Evolutionary conservation across 2,888 invertebrate species (phyloP), one percentile per base, ranked within the genome.

Genomic region (Drosophila neoperkinsi): DNA sequence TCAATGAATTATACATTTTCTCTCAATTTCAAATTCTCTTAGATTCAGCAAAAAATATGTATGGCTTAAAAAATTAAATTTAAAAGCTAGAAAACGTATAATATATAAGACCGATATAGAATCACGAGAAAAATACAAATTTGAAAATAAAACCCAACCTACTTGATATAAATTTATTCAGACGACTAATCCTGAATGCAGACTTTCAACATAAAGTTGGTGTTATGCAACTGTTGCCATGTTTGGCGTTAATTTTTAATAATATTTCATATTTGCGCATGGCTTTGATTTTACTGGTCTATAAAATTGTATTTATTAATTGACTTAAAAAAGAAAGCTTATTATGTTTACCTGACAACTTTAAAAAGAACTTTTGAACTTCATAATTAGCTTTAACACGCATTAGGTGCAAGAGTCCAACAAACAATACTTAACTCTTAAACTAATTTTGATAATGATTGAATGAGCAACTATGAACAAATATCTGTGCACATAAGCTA

Each of bases 201-300:
- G 52, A 51, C 30, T 30, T n/a, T 53, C 18, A 21, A 30, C n/a
- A 28, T 18, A 7, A 25, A 21, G 25, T 31, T 67, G 31, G 46
- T 57, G 28, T 34, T 63, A 70, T 68, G 81, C 83, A 72, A 69
- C 60, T 73, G 50, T 52, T 63, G 36, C 63, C 58, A 38, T 53
- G 34, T 49, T 70, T 67, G 56, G 49, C 46, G 34, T 79, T 68
- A 63, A 55, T 58, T 76, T 57, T 66, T 68, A 62, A 57, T 62
- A 62, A 61, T 69, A 60, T 46, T 46, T 46, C n/a, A 31, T 30
- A 56, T 67, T 71, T 80, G 64, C 77, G 86, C 82, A 85, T 82
- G 86, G 62, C 71, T 73, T 82, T 77, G 61, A 68, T 66, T 81
- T 79, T 10, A 53, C 56, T 53, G 77, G 53, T 77, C 68, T 46